These are phyloP conservation scores for Pseudomyrmex flavicornis DNA, from an alignment of 1,140 invertebrate genomes.

Conservation along the genomic window DNA sequence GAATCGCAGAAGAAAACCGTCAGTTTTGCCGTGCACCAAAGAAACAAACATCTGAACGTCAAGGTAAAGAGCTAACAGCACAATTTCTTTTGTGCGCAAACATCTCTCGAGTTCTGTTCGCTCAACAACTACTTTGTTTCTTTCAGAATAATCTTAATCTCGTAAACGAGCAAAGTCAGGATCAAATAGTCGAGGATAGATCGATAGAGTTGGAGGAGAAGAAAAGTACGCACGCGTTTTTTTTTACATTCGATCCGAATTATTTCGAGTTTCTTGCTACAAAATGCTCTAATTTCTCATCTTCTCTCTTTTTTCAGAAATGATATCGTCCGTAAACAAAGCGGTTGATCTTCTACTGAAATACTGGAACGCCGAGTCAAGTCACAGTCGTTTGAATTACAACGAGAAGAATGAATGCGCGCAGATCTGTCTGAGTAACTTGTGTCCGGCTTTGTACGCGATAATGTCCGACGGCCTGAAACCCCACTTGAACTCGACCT, in stretches of 20 bases:
- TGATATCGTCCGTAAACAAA: constrained; percentile 88
- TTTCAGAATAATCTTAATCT: constrained; percentile 70
- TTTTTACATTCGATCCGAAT: neutral
- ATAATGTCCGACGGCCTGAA: constrained; percentile 94
- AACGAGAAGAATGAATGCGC: constrained; percentile 85
- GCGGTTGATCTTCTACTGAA: constrained; percentile 88
- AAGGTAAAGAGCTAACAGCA: constrained; percentile 79
- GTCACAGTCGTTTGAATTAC: constrained; percentile 74
- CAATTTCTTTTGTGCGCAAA: constrained; percentile 9
- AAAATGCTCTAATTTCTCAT: no score
- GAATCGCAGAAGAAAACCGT: constrained; percentile 89
- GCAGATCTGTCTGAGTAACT: constrained; percentile 89
- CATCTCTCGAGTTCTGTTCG: constrained; percentile 4
- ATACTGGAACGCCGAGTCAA: constrained; percentile 81
- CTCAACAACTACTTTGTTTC: neutral
- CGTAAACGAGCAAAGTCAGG: constrained; percentile 67
- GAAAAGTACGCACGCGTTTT: constrained; percentile 71
- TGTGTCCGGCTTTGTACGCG: constrained; percentile 94
- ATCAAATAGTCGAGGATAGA: constrained; percentile 71
- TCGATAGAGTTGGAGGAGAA: constrained; percentile 79
- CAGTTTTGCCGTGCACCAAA: constrained; percentile 89
- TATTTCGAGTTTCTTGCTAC: neutral
- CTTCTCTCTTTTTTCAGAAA: constrained; percentile 82
- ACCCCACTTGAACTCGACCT: constrained; percentile 92
- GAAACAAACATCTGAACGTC: constrained; percentile 87